Conservation (phyloP, 2,797 vertebrate species). For the Catharus ustulatus region DNA sequence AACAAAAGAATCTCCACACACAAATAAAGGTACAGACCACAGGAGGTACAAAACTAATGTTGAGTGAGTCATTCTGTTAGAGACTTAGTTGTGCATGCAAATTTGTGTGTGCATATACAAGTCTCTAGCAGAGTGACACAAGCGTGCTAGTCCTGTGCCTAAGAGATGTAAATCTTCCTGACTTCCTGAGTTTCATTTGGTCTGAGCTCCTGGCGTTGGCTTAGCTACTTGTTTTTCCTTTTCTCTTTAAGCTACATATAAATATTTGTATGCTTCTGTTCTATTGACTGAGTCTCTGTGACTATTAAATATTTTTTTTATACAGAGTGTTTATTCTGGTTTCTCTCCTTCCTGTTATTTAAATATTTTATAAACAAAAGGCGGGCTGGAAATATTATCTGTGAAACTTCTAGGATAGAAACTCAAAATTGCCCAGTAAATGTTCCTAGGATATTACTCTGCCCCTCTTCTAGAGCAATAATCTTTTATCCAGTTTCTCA, state of each 20-base stretch:
- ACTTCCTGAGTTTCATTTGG: background rate
- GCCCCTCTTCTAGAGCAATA: background rate
- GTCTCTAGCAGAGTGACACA: background rate
- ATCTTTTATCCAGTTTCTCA: background rate
- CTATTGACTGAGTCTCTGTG: background rate
- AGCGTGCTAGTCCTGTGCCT: background rate
- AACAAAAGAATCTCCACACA: slow-evolving; percentile 86
- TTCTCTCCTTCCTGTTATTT: background rate
- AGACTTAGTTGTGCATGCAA: background rate
- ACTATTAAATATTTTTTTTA: slow-evolving; percentile 6
- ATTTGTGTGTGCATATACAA: background rate
- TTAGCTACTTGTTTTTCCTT: background rate
- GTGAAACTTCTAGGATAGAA: background rate
- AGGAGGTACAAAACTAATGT: background rate
- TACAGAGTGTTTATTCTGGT: background rate
- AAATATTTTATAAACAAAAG: background rate
- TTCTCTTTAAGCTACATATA: background rate
- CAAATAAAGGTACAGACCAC: slow-evolving; percentile 87
- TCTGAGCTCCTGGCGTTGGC: background rate
- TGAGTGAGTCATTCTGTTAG: background rate
- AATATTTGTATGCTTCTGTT: background rate
- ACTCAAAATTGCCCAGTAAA: background rate
- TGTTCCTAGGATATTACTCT: background rate
- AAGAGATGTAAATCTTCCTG: background rate
- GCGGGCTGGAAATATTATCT: background rate